Percentiles rank a stretch among this genome's conserved stretches.
These are phyloP conservation scores for Platanista minor DNA, from an alignment of 2,113 vertebrate genomes.

Conservation along the genomic window DNA sequence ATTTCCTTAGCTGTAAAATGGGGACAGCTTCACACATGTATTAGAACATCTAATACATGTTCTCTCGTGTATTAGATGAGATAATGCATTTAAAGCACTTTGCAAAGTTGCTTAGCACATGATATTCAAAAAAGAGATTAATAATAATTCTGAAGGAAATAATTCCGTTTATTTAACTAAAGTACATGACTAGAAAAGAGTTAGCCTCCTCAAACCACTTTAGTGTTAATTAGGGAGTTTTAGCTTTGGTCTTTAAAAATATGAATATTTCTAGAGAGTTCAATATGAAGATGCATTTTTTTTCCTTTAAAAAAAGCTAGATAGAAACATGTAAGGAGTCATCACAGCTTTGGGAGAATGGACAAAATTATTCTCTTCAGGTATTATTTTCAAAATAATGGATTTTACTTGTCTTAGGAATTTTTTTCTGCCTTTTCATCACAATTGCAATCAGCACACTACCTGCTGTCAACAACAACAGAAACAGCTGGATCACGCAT, in stretches of 20 bases:
- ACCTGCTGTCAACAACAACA: slow-evolving; percentile 36
- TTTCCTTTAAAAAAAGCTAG: slow-evolving; percentile 4
- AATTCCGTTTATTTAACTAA: not conserved
- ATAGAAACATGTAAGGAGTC: not conserved
- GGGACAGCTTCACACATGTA: no score
- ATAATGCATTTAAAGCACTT: not conserved
- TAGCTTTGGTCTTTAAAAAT: slow-evolving; percentile 40
- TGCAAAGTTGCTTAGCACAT: not conserved
- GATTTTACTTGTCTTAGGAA: slow-evolving; percentile 54
- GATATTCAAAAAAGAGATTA: not conserved
- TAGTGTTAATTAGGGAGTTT: slow-evolving; percentile 11
- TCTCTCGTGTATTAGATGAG: not conserved
- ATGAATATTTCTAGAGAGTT: slow-evolving; percentile 46
- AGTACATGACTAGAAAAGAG: not conserved
- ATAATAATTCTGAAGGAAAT: not conserved
- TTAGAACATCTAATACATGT: no score
- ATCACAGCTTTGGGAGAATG: not conserved
- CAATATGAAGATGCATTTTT: not conserved
- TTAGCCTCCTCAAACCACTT: not conserved
- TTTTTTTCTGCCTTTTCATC: slow-evolving; percentile 51
- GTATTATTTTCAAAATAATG: slow-evolving; percentile 65
- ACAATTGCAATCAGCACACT: slow-evolving; percentile 44
- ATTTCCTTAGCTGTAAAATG: not conserved
- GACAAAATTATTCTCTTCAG: slow-evolving; percentile 30
- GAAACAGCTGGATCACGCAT: slow-evolving; percentile 58